Conservation (phyloP, 2,888 invertebrate species). For the Bhutanitis thaidina region DNA sequence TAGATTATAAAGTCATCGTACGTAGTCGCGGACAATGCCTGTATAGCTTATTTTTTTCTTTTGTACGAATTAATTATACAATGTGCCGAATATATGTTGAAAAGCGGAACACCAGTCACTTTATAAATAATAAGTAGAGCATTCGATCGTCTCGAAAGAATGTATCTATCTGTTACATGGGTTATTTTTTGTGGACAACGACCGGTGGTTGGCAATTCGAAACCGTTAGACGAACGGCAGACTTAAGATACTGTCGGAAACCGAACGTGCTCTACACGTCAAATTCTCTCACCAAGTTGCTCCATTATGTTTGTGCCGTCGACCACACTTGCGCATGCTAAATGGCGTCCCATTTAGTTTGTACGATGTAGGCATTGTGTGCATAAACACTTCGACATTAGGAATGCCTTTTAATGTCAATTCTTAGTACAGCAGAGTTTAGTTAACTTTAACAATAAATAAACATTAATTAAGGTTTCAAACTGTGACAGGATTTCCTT, state of each 20-base stretch:
- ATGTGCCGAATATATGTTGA: too few species aligned
- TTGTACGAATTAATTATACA: too few species aligned
- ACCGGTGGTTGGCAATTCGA: constrained; percentile 26
- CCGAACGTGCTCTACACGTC: constrained; percentile 31
- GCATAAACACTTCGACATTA: constrained; percentile 14
- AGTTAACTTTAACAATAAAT: too few species aligned
- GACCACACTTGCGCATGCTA: constrained; percentile 25
- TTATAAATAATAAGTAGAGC: constrained; percentile 2
- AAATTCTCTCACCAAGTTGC: constrained; percentile 21
- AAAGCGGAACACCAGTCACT: too few species aligned
- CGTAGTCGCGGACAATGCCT: too few species aligned
- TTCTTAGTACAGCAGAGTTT: background rate
- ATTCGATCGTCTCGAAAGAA: constrained; percentile 1
- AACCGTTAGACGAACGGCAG: constrained; percentile 60
- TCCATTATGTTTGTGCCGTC: constrained; percentile 20
- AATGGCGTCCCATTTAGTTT: constrained; percentile 21
- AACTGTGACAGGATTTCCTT: too few species aligned
- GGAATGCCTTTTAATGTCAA: constrained; percentile 1
- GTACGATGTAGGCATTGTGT: constrained; percentile 20
- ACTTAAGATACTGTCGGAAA: constrained; percentile 27
- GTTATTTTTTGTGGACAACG: constrained; percentile 27
- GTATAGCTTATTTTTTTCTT: too few species aligned
- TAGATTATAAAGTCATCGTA: too few species aligned
- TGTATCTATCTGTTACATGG: constrained; percentile 17
- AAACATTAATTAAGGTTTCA: too few species aligned